A percentile compares a stretch with the other conserved stretches of the same genome.
These are phyloP conservation scores for Peromyscus melanophrys DNA, from an alignment of 2,797 vertebrate species.

Conservation along the genomic window DNA sequence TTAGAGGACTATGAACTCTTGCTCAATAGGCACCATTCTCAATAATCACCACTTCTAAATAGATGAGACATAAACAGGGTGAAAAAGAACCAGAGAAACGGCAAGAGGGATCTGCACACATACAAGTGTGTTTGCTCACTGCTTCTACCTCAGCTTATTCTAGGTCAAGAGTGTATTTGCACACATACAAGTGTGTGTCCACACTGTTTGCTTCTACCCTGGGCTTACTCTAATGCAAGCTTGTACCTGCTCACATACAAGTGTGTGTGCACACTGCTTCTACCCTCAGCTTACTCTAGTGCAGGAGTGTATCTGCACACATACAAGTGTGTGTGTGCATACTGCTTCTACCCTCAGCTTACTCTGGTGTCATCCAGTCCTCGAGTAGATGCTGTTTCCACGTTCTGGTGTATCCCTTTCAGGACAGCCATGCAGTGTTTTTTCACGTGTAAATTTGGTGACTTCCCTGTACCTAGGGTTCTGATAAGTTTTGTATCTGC, in stretches of 20 bases:
- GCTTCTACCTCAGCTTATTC: no score
- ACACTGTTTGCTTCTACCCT: not conserved
- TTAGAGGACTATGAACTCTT: not conserved
- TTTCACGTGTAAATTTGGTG: conserved; percentile 48
- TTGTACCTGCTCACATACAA: not conserved
- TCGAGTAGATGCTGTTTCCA: not conserved
- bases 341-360: not conserved
- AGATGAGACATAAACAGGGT: not conserved
- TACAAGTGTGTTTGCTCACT: no score
- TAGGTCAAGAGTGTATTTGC: not conserved
- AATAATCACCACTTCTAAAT: conserved; percentile 36
- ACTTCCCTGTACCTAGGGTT: not conserved
- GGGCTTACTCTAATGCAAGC: not conserved
- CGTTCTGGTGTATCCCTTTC: not conserved
- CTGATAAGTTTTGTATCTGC: conserved; percentile 54
- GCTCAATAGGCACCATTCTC: conserved; percentile 17
- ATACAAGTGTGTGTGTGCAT: not conserved
- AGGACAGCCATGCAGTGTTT: not conserved
- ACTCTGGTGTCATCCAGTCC: not conserved
- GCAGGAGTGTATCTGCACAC: not conserved
- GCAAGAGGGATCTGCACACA: not conserved
- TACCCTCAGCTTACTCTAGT: not conserved
- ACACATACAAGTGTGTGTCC: not conserved
- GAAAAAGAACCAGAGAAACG: not conserved
- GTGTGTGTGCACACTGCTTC: not conserved